Evolutionary conservation across 2,797 vertebrate species (phyloP).

Genomic region (Thaleichthys pacificus): DNA sequence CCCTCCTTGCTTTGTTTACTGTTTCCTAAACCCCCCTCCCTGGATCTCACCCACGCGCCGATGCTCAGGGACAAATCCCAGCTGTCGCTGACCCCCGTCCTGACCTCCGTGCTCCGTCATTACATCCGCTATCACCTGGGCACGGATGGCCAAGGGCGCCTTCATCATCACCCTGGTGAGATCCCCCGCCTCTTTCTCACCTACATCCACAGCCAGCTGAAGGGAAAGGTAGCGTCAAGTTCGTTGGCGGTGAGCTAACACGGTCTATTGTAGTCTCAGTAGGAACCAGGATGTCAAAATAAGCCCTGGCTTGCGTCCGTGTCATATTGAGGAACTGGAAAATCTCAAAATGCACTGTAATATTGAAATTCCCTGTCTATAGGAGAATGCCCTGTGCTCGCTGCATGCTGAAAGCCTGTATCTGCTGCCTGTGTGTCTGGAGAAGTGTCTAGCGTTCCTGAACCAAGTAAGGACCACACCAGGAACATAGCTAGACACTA

Average conservation of each 20-base stretch:
- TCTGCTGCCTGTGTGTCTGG: constrained; percentile 98
- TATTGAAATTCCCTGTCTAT: not conserved
- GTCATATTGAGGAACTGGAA: not conserved
- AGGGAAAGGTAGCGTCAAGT: constrained; percentile 89
- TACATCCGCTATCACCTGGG: constrained; percentile 93
- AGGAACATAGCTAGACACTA: not conserved
- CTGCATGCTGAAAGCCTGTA: constrained; percentile 93
- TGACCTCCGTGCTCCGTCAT: constrained; percentile 83
- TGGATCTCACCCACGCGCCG: not conserved
- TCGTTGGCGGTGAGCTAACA: too few relatives aligned
- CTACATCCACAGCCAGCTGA: constrained; percentile 93
- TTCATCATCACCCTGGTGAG: constrained; percentile 98
- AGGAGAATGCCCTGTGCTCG: constrained; percentile 97
- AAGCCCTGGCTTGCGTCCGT: not conserved
- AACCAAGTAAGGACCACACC: constrained; percentile 83
- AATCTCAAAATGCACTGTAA: too few relatives aligned
- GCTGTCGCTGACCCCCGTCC: constrained; percentile 85
- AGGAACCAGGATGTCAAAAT: not conserved
- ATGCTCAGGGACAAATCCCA: constrained; percentile 86
- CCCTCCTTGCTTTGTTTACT: too few relatives aligned
- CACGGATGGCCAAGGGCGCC: constrained; percentile 94
- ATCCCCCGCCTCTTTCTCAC: constrained; percentile 94
- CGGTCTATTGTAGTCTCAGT: too few relatives aligned
- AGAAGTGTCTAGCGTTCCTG: constrained; percentile 94
- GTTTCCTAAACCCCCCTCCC: too few relatives aligned